phyloP scores from a whole-genome alignment of 2,888 invertebrate genomes.

The Amiota communis region DNA sequence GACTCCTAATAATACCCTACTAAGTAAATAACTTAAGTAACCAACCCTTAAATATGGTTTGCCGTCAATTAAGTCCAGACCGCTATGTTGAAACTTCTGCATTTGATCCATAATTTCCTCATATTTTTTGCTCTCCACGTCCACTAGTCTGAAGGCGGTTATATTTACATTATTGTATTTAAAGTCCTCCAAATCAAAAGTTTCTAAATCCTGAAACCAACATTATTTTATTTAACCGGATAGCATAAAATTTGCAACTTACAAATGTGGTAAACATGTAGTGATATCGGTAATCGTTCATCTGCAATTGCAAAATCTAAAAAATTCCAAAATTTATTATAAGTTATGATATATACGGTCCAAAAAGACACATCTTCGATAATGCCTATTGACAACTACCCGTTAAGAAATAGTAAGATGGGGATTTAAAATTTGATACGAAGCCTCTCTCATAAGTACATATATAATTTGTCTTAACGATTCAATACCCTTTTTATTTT shows the following conservation, averaged over 20 bases:
- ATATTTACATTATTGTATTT: constrained; percentile 95
- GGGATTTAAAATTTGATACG: too few relatives aligned
- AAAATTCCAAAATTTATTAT: constrained; percentile 8
- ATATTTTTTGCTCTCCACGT: constrained; percentile 84
- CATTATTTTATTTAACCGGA: not conserved
- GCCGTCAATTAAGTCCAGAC: constrained; percentile 81
- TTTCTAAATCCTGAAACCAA: constrained; percentile 83
- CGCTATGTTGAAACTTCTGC: constrained; percentile 91
- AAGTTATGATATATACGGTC: not conserved
- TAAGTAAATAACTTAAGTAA: constrained; percentile 25
- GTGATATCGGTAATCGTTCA: constrained; percentile 96
- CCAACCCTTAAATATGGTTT: constrained; percentile 80
- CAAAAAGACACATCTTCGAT: too few relatives aligned
- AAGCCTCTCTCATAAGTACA: too few relatives aligned
- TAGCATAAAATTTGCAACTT: constrained; percentile 75
- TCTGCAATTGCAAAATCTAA: constrained; percentile 93
- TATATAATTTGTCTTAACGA: too few relatives aligned
- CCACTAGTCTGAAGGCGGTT: constrained; percentile 93
- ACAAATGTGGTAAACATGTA: constrained; percentile 96
- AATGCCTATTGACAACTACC: too few relatives aligned
- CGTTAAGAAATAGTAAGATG: too few relatives aligned
- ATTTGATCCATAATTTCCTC: constrained; percentile 85
- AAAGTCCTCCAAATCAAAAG: constrained; percentile 91
- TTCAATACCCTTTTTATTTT: too few relatives aligned
- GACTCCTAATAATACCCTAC: too few relatives aligned